These are phyloP conservation scores for Notocelia uddmanniana DNA, from an alignment of 2,888 invertebrate genomes.

Conservation along the genomic window DNA sequence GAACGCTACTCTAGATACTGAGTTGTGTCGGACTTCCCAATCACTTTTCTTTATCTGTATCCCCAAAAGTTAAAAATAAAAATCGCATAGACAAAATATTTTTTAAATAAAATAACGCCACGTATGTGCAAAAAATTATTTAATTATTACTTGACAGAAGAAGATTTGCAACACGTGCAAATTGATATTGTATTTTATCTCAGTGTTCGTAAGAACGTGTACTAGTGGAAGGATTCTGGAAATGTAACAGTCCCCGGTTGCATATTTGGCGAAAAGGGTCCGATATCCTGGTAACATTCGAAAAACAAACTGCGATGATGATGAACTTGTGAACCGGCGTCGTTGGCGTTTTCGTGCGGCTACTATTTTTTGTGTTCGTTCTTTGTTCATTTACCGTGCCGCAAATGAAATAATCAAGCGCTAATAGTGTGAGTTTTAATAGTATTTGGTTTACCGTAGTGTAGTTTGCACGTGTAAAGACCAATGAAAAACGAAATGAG, in stretches of 20 bases:
- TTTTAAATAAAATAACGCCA: constrained; percentile 58
- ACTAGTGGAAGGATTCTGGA: constrained; percentile 38
- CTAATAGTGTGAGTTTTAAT: constrained; percentile 74
- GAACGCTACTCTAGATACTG: background rate
- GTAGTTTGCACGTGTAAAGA: constrained; percentile 75
- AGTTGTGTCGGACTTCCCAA: constrained; percentile 21
- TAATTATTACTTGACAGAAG: constrained; percentile 66
- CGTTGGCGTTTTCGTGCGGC: constrained; percentile 80
- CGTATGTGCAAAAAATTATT: constrained; percentile 66
- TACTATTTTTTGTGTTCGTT: constrained; percentile 77
- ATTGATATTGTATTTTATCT: constrained; percentile 31
- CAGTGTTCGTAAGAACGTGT: constrained; percentile 55
- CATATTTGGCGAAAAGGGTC: constrained; percentile 38
- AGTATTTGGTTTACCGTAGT: constrained; percentile 79
- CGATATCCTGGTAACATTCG: constrained; percentile 79
- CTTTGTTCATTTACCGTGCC: constrained; percentile 78
- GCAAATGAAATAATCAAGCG: constrained; percentile 80
- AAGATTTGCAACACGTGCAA: constrained; percentile 58
- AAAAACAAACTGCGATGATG: constrained; percentile 78
- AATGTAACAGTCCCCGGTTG: constrained; percentile 30
- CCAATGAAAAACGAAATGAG: constrained; percentile 80
- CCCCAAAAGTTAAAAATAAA: constrained; percentile 64
- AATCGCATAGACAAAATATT: constrained; percentile 48
- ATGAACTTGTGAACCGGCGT: constrained; percentile 85
- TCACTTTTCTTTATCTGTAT: constrained; percentile 40